Percentiles rank a stretch among this genome's conserved stretches.
These are phyloP conservation scores for Notodonta ziczac DNA, from an alignment of 2,888 invertebrate genomes.

Conservation along the genomic window DNA sequence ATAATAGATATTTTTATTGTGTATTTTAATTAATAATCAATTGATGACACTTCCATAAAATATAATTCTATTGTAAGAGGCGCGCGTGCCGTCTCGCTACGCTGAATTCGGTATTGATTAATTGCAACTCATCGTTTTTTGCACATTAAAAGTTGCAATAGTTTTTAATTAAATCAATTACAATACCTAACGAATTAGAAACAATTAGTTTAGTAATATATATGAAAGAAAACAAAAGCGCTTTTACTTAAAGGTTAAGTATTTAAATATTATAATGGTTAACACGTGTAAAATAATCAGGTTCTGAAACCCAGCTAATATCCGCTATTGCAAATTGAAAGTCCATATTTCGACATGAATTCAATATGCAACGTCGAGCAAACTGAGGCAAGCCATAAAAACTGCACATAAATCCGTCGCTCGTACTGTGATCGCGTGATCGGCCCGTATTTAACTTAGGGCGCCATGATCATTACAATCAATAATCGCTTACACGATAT, in stretches of 20 bases:
- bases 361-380: conserved; percentile 33
- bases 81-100: conserved; percentile 40
- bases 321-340: conserved; percentile 22
- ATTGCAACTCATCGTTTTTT: neutral
- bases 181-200: too few relatives aligned
- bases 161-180: neutral
- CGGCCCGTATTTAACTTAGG: conserved; percentile 62
- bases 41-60: conserved; percentile 36
- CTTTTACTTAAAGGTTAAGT: too few relatives aligned
- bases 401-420: conserved; percentile 54
- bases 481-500: conserved; percentile 65
- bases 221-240: neutral
- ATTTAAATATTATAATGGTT: neutral
- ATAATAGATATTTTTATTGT: too few relatives aligned
- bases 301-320: neutral
- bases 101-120: conserved; percentile 35
- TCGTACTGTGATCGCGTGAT: conserved; percentile 62
- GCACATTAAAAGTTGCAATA: neutral
- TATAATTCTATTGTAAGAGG: conserved; percentile 22
- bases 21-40: too few relatives aligned
- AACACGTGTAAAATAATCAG: neutral
- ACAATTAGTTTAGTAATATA: neutral
- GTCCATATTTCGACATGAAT: conserved; percentile 35
- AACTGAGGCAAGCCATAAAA: conserved; percentile 41
- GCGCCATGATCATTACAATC: conserved; percentile 79